These are phyloP conservation scores for Poeciliopsis turneri DNA, from an alignment of 2,797 vertebrate species.

Conservation along the genomic window DNA sequence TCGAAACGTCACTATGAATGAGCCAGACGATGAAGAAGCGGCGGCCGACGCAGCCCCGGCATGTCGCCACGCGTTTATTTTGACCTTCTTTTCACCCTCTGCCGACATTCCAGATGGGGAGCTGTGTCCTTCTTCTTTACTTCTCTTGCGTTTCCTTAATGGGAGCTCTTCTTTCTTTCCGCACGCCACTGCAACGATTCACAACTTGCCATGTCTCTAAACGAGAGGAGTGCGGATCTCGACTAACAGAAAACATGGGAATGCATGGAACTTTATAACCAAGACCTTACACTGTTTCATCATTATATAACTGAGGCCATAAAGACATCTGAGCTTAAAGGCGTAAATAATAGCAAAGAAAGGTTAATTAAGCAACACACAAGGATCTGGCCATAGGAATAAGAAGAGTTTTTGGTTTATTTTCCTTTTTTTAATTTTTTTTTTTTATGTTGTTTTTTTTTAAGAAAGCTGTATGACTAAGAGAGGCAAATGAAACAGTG, in stretches of 20 bases:
- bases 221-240: constrained; percentile 64
- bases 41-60: constrained; percentile 18
- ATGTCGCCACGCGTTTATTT: constrained; percentile 26
- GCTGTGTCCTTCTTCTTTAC: constrained; percentile 62
- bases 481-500: constrained; percentile 48
- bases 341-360: constrained; percentile 41
- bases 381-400: constrained; percentile 50
- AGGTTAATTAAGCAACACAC: constrained; percentile 57
- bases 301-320: constrained; percentile 87
- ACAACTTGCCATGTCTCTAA: constrained; percentile 70
- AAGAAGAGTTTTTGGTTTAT: constrained; percentile 47
- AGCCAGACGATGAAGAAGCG: constrained; percentile 41
- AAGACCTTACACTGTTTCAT: constrained; percentile 99
- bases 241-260: constrained; percentile 59
- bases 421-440: neutral
- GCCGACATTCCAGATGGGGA: constrained; percentile 87
- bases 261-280: constrained; percentile 85
- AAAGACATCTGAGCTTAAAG: constrained; percentile 79
- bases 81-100: constrained; percentile 69
- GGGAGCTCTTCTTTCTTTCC: constrained; percentile 64
- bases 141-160: constrained; percentile 72
- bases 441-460: constrained; percentile 3
- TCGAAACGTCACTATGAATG: constrained; percentile 49
- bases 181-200: constrained; percentile 30
- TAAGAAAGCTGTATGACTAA: neutral